Conservation (phyloP, 2,888 invertebrate species). For the Ophion costatus region DNA sequence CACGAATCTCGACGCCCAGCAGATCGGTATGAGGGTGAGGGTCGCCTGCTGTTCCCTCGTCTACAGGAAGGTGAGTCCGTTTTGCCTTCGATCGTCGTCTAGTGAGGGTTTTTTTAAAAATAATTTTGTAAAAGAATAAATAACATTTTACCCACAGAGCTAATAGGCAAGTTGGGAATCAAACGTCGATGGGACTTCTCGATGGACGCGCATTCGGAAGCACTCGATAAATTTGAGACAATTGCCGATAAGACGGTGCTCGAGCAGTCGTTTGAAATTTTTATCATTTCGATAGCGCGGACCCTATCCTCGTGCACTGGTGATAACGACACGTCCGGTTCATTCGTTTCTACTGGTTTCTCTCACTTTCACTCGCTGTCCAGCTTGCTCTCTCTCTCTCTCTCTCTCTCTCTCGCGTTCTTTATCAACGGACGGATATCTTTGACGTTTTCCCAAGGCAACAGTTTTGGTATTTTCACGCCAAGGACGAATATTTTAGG, state of each 20-base stretch:
- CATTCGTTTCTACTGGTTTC: neutral
- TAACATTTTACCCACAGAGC: too few relatives aligned
- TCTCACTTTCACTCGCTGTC: too few relatives aligned
- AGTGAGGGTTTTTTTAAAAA: too few relatives aligned
- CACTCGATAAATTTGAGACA: neutral
- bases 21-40: slow-evolving; percentile 87
- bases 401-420: too few relatives aligned
- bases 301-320: neutral
- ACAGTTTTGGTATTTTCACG: too few relatives aligned
- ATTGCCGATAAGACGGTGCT: neutral
- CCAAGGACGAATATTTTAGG: too few relatives aligned
- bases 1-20: slow-evolving; percentile 78
- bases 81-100: too few relatives aligned
- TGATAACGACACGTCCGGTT: slow-evolving; percentile 11
- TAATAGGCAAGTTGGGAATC: too few relatives aligned
- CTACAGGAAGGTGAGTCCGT: slow-evolving; percentile 87
- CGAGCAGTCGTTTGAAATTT: neutral
- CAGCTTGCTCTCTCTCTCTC: too few relatives aligned
- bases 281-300: neutral
- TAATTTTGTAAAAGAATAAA: too few relatives aligned
- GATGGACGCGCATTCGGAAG: neutral
- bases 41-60: slow-evolving; percentile 88
- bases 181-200: neutral
- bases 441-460: too few relatives aligned
- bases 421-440: too few relatives aligned